A percentile compares a stretch with the other conserved stretches of the same genome.
Conservation (phyloP, 2,113 vertebrate species). For the Lonchura striata region DNA sequence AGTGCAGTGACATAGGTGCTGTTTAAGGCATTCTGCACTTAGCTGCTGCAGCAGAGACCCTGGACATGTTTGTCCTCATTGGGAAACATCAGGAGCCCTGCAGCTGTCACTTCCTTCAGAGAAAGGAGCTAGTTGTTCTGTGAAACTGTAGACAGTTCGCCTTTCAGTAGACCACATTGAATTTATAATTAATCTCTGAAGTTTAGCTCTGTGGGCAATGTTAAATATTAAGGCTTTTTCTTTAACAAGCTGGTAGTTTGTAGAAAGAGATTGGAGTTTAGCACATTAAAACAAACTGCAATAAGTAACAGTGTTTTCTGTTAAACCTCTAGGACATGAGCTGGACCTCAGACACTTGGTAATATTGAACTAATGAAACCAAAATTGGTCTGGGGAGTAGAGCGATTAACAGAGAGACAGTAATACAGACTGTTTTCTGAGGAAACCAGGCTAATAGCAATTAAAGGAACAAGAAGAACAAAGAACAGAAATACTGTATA, state of each 20-base stretch:
- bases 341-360: background rate
- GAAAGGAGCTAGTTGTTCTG: conserved; percentile 48
- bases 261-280: background rate
- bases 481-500: background rate
- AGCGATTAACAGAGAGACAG: background rate
- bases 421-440: background rate
- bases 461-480: background rate
- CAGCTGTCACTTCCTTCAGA: conserved; percentile 31
- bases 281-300: background rate
- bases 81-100: background rate
- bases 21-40: background rate
- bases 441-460: background rate
- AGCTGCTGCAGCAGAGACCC: background rate
- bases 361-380: background rate
- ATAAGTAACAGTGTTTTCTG: background rate
- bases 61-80: background rate
- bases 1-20: background rate
- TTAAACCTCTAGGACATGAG: background rate
- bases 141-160: background rate
- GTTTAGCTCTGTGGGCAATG: conserved; percentile 9
- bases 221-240: background rate
- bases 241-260: background rate
- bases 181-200: conserved; percentile 33
- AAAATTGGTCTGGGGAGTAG: background rate
- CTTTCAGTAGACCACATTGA: conserved; percentile 1